phyloP scores from a whole-genome alignment of 2,113 vertebrate species.

The Chloropsis hardwickii region DNA sequence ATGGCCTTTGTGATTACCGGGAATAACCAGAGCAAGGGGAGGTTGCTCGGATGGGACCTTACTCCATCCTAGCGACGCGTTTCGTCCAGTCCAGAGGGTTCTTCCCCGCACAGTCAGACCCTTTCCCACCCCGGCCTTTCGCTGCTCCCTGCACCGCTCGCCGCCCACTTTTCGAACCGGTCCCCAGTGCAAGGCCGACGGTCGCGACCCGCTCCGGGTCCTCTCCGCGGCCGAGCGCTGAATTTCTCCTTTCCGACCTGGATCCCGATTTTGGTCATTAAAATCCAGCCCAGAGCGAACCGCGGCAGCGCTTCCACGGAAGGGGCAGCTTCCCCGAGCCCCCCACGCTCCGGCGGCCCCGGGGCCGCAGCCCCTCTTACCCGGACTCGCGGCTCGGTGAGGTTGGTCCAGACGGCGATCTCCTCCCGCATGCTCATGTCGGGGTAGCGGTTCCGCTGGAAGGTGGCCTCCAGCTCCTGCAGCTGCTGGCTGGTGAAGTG shows the following conservation, averaged over 20 bases:
- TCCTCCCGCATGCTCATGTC: constrained; percentile 99
- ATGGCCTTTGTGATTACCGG: accelerated
- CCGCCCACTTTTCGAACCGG: accelerated
- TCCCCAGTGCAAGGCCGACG: neutral
- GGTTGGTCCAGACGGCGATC: constrained; percentile 98
- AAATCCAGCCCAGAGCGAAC: neutral
- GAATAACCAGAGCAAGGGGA: neutral
- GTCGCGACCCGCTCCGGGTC: neutral
- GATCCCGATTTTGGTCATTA: neutral
- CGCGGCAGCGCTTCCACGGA: neutral
- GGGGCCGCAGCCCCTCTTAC: constrained; percentile 72
- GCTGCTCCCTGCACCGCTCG: neutral
- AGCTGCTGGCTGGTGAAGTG: constrained; percentile 98
- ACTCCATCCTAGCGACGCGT: neutral
- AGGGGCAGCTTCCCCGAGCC: neutral
- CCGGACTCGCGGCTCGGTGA: constrained; percentile 95
- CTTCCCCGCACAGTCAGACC: neutral
- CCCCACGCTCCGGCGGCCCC: neutral
- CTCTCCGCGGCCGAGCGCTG: neutral
- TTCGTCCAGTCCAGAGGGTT: neutral
- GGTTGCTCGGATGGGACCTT: neutral
- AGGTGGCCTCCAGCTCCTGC: constrained; percentile 96
- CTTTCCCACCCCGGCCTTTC: neutral
- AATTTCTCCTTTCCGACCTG: neutral
- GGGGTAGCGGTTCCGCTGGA: constrained; percentile 96